phyloP scores from a whole-genome alignment of 1,140 invertebrate genomes.

The Drepana arcuata region DNA sequence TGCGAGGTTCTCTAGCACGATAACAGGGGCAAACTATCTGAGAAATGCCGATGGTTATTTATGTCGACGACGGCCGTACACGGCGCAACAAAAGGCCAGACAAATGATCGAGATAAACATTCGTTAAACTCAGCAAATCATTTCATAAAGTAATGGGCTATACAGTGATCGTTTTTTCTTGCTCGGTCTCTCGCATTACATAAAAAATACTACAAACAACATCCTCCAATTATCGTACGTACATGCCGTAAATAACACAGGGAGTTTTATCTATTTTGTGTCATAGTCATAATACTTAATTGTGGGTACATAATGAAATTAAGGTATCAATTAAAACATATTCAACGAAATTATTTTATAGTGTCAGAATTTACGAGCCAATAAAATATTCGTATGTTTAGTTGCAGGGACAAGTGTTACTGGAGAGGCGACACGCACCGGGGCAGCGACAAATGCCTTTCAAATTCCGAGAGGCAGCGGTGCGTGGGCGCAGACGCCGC shows the following conservation, averaged over 20 bases:
- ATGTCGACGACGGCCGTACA: slow-evolving; percentile 41
- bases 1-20: slow-evolving; percentile 42
- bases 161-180: no score
- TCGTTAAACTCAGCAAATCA: slow-evolving; percentile 28
- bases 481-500: slow-evolving; percentile 46
- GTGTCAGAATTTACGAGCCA: slow-evolving; percentile 38
- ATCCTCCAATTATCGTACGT: no score
- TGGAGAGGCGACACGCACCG: slow-evolving; percentile 34
- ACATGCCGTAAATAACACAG: no score
- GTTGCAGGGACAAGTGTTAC: slow-evolving; percentile 40
- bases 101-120: slow-evolving; percentile 61
- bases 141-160: slow-evolving; percentile 9
- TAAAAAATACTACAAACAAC: no score
- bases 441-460: slow-evolving; percentile 60
- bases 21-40: slow-evolving; percentile 55
- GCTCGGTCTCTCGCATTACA: no score
- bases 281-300: no score
- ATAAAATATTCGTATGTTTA: slow-evolving; percentile 44
- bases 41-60: slow-evolving; percentile 65
- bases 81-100: slow-evolving; percentile 59
- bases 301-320: slow-evolving; percentile 1
- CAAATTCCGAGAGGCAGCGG: slow-evolving; percentile 54
- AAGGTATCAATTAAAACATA: slow-evolving; percentile 9
- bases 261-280: no score
- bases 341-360: slow-evolving; percentile 13